Evolutionary conservation across 2,797 vertebrate genomes (phyloP).

Genomic region (Nannoperca australis): DNA sequence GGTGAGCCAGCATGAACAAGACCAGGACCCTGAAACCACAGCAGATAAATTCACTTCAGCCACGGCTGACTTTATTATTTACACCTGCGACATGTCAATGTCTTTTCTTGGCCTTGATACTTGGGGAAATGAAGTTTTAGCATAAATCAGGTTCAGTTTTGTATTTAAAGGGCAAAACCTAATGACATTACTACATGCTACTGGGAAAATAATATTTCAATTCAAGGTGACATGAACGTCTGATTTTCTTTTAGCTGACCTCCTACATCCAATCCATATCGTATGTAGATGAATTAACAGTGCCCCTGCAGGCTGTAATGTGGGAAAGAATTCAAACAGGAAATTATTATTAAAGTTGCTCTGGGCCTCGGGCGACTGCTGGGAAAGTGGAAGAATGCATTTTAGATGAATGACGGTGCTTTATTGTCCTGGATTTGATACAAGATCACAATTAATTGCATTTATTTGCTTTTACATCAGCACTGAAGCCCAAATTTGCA

Average conservation of each 20-base stretch:
- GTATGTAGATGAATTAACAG: background rate
- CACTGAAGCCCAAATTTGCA: constrained; percentile 97
- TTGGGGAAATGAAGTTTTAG: background rate
- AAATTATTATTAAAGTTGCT: background rate
- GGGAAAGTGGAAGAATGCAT: background rate
- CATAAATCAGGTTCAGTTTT: background rate
- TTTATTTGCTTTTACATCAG: constrained; percentile 71
- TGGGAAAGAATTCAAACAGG: constrained; percentile 7
- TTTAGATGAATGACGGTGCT: background rate
- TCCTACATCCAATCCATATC: background rate
- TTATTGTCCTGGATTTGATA: background rate
- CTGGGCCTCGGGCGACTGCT: background rate
- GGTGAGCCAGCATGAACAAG: background rate
- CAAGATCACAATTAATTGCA: background rate
- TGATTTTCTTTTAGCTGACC: background rate
- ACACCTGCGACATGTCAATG: too few relatives aligned
- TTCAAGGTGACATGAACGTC: background rate
- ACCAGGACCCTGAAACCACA: background rate
- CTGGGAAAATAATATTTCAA: background rate
- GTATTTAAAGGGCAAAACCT: background rate
- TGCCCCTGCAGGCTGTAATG: background rate
- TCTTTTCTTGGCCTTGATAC: background rate
- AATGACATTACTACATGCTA: background rate
- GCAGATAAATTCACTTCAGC: background rate
- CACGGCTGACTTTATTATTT: background rate